Percentiles rank a stretch among this genome's conserved stretches.
phyloP scores from a whole-genome alignment of 2,888 invertebrate species.

The Volucella inflata region DNA sequence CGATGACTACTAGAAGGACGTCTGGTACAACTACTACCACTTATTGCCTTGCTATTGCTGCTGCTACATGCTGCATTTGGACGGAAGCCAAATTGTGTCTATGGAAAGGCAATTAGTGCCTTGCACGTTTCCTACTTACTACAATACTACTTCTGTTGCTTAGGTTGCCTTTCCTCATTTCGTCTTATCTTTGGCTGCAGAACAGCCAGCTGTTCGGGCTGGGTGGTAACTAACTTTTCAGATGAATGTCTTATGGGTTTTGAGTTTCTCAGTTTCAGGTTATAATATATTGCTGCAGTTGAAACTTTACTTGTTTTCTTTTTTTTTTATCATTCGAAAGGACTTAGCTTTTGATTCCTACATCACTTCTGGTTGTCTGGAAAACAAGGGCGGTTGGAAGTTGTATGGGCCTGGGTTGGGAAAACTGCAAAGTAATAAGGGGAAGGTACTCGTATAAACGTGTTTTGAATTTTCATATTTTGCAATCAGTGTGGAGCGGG shows the following conservation, averaged over 20 bases:
- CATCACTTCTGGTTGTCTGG: not conserved
- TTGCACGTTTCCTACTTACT: constrained; percentile 55
- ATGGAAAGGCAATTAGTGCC: constrained; percentile 71
- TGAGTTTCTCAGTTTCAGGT: constrained; percentile 20
- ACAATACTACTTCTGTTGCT: constrained; percentile 35
- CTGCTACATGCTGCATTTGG: constrained; percentile 56
- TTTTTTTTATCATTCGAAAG: not conserved
- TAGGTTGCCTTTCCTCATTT: constrained; percentile 37
- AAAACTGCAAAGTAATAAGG: no score
- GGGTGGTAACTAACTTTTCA: constrained; percentile 58
- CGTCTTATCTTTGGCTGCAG: constrained; percentile 26
- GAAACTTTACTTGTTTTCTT: not conserved
- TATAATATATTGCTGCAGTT: constrained; percentile 50
- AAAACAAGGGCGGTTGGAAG: constrained; percentile 1
- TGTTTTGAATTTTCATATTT: no score
- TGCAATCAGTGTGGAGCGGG: no score
- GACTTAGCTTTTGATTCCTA: not conserved
- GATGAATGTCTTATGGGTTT: constrained; percentile 63
- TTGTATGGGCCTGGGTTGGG: no score
- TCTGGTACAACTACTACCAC: not conserved
- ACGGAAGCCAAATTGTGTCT: constrained; percentile 67
- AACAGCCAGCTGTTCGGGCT: not conserved
- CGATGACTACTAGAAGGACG: constrained; percentile 8
- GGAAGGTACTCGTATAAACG: no score
- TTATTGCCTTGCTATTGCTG: not conserved